Evolutionary conservation across 2,113 vertebrate species (phyloP).

Genomic region (Archilochus colubris): DNA sequence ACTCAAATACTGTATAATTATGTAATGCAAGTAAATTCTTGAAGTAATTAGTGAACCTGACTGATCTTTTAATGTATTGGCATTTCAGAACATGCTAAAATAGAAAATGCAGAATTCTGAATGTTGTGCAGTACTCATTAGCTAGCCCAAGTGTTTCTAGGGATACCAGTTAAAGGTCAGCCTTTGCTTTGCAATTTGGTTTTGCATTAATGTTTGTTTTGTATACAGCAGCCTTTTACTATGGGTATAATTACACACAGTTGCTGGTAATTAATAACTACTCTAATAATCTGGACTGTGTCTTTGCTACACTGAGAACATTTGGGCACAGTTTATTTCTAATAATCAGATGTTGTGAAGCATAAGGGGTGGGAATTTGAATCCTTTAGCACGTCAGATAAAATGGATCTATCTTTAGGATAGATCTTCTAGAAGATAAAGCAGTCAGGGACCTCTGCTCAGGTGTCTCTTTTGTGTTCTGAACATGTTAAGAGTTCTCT

Average conservation of each 20-base stretch:
- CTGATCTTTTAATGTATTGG: constrained; percentile 28
- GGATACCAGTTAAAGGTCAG: constrained; percentile 44
- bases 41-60: constrained; percentile 9
- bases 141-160: constrained; percentile 14
- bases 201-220: constrained; percentile 56
- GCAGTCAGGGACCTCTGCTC: background rate
- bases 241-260: constrained; percentile 25
- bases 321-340: background rate
- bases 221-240: constrained; percentile 38
- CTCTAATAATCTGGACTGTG: background rate
- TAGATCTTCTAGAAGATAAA: background rate
- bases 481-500: background rate
- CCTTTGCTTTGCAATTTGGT: constrained; percentile 46
- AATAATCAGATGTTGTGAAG: background rate
- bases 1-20: background rate
- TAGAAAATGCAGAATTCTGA: constrained; percentile 16
- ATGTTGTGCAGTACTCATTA: background rate
- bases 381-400: background rate
- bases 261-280: constrained; percentile 47
- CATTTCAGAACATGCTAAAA: constrained; percentile 7
- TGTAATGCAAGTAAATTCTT: background rate
- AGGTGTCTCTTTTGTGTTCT: background rate
- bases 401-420: background rate
- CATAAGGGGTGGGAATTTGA: background rate
- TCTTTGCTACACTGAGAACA: background rate